Evolutionary conservation across 2,888 invertebrate genomes (phyloP).

Genomic region (Cyclophora albipunctata): DNA sequence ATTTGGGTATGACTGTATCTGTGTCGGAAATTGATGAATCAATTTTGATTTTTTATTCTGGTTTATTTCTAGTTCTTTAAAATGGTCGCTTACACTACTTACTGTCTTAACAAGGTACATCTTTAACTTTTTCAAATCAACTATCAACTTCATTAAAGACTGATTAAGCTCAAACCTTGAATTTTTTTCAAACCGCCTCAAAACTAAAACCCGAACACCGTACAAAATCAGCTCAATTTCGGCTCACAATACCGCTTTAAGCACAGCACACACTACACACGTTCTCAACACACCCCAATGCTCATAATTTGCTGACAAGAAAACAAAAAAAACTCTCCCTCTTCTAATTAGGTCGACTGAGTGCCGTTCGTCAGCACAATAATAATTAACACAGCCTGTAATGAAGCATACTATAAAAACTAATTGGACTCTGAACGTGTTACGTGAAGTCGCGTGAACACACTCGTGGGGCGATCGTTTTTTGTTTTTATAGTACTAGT

Average conservation of each 20-base stretch:
- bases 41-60: too few species aligned
- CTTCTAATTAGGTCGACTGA: constrained; percentile 72
- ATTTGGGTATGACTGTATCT: too few species aligned
- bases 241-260: constrained; percentile 14
- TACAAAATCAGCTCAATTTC: too few species aligned
- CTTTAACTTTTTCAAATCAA: too few species aligned
- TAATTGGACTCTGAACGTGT: constrained; percentile 65
- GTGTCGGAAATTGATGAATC: too few species aligned
- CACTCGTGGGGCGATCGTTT: constrained; percentile 30
- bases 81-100: too few species aligned
- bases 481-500: constrained; percentile 13
- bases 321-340: constrained; percentile 56
- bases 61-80: too few species aligned
- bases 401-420: constrained; percentile 72
- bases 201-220: neutral
- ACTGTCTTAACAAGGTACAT: too few species aligned
- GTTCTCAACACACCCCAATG: constrained; percentile 49
- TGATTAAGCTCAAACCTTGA: too few species aligned
- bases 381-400: constrained; percentile 73
- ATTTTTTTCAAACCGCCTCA: too few species aligned
- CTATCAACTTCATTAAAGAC: too few species aligned
- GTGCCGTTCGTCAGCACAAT: constrained; percentile 71
- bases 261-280: constrained; percentile 33
- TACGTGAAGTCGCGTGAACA: constrained; percentile 36
- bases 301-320: constrained; percentile 61